A percentile compares a stretch with the other conserved stretches of the same genome.
These are phyloP conservation scores for Sipha maydis DNA, from an alignment of 2,888 invertebrate species.

Conservation along the genomic window DNA sequence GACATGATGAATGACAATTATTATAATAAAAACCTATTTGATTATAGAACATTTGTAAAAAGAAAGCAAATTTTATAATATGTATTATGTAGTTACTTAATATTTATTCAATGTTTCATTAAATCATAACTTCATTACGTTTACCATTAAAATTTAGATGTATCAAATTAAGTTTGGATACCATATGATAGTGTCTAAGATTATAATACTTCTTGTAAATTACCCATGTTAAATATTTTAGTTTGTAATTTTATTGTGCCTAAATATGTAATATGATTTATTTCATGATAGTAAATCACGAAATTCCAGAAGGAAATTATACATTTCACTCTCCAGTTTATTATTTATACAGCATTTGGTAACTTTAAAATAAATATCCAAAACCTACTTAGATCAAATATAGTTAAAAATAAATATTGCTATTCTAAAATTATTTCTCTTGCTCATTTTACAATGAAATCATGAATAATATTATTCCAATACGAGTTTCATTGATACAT, in stretches of 20 bases:
- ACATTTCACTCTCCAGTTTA: not conserved
- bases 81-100: not conserved
- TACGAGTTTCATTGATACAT: not conserved
- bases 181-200: not conserved
- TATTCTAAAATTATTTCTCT: not conserved
- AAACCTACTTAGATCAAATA: not conserved
- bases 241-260: constrained; percentile 15
- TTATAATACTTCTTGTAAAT: not conserved
- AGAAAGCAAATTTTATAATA: constrained; percentile 14
- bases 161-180: not conserved
- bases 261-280: constrained; percentile 38
- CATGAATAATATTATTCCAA: not conserved
- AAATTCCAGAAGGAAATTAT: constrained; percentile 5
- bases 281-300: constrained; percentile 4
- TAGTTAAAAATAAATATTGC: not conserved
- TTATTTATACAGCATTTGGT: not conserved
- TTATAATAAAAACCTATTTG: not conserved
- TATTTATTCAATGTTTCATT: constrained; percentile 9
- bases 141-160: not conserved
- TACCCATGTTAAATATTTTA: constrained; percentile 6
- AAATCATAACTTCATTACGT: not conserved
- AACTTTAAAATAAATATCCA: not conserved
- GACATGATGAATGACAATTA: not conserved
- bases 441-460: not conserved
- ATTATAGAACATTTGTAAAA: not conserved